phyloP scores from a whole-genome alignment of 2,797 vertebrate genomes.

The Lutjanus campechanus region DNA sequence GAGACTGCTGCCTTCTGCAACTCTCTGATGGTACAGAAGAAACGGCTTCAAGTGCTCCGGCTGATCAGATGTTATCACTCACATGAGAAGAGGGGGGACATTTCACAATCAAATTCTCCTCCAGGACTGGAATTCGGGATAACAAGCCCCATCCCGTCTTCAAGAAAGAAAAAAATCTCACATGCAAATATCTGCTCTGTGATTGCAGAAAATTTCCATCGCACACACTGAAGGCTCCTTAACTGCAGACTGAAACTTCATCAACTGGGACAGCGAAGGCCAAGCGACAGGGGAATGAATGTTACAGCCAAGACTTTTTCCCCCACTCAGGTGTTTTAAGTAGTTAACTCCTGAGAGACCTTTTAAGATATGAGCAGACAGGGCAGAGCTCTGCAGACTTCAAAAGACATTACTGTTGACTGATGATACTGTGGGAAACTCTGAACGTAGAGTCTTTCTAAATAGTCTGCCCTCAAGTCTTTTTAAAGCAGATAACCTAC shows the following conservation, averaged over 20 bases:
- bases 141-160: slow-evolving; percentile 61
- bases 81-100: slow-evolving; percentile 6
- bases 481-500: slow-evolving; percentile 23
- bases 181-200: slow-evolving; percentile 58
- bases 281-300: background rate
- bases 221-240: background rate
- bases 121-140: slow-evolving; percentile 51
- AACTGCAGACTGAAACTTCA: background rate
- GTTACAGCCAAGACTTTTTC: background rate
- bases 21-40: slow-evolving; percentile 23
- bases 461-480: slow-evolving; percentile 4
- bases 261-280: background rate
- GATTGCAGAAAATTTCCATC: slow-evolving; percentile 36
- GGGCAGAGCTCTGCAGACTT: background rate
- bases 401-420: background rate
- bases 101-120: slow-evolving; percentile 63
- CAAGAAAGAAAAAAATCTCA: background rate
- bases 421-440: slow-evolving; percentile 20
- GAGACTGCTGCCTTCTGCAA: slow-evolving; percentile 24
- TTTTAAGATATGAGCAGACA: background rate
- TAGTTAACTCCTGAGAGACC: slow-evolving; percentile 5
- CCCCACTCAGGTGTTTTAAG: background rate
- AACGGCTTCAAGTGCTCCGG: slow-evolving; percentile 42
- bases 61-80: slow-evolving; percentile 60
- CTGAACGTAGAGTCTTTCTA: background rate